phyloP scores from a whole-genome alignment of 1,140 invertebrate species.

The Teleogryllus occipitalis region DNA sequence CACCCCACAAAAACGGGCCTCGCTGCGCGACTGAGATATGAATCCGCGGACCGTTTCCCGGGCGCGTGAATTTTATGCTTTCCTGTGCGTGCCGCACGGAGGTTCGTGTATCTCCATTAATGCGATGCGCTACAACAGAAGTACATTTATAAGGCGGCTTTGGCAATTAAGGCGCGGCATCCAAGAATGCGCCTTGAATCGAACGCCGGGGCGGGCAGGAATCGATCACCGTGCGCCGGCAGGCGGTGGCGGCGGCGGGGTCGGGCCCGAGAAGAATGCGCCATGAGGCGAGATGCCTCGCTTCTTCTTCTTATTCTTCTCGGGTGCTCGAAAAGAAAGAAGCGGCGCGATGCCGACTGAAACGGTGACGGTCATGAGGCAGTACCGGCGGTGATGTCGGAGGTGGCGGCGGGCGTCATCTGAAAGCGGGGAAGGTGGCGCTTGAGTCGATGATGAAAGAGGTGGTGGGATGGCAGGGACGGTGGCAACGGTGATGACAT shows the following conservation, averaged over 20 bases:
- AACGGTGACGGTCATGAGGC: too few relatives aligned
- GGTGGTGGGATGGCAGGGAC: too few relatives aligned
- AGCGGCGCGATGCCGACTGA: too few relatives aligned
- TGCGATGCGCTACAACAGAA: not conserved
- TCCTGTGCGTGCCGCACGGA: not conserved
- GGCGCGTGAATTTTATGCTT: not conserved
- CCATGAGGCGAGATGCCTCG: not conserved
- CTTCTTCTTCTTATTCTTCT: not conserved
- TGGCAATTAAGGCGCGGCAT: not conserved
- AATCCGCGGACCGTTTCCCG: not conserved
- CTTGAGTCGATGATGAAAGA: too few relatives aligned
- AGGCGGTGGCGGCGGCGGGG: too few relatives aligned
- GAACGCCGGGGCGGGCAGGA: not conserved
- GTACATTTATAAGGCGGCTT: not conserved
- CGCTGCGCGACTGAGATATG: not conserved
- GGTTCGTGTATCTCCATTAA: not conserved
- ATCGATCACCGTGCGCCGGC: not conserved
- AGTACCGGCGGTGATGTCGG: too few relatives aligned
- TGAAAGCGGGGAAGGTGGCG: not conserved
- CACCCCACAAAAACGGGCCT: not conserved
- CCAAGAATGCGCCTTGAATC: not conserved
- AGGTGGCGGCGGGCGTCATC: not conserved
- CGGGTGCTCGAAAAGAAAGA: not conserved
- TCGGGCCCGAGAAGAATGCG: not conserved
- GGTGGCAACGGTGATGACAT: too few relatives aligned